phyloP scores from a whole-genome alignment of 2,113 vertebrate genomes.

The Sigmodon hispidus region DNA sequence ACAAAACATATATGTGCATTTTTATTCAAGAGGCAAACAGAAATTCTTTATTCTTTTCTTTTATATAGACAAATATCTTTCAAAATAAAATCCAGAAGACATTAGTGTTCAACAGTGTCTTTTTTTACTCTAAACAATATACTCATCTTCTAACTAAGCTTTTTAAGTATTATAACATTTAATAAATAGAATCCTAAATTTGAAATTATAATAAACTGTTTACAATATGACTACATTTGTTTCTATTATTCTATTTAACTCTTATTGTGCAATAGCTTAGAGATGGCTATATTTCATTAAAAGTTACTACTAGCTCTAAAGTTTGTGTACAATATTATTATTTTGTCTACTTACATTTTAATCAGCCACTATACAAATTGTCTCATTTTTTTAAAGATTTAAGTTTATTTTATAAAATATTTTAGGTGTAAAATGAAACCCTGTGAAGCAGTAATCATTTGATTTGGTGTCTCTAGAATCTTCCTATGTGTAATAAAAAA shows the following conservation, averaged over 20 bases:
- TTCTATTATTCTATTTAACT: neutral
- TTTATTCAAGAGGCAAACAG: neutral
- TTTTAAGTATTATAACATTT: neutral
- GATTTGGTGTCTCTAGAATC: neutral
- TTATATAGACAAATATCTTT: neutral
- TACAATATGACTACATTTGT: neutral
- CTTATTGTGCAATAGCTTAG: neutral
- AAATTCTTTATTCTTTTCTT: neutral
- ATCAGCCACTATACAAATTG: neutral
- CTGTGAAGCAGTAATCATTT: neutral
- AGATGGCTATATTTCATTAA: neutral
- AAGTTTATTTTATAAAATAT: neutral
- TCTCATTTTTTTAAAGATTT: neutral
- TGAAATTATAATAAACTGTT: neutral
- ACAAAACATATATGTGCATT: neutral
- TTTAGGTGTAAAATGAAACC: neutral
- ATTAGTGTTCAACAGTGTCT: neutral
- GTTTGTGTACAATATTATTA: neutral
- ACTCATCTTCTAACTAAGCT: neutral
- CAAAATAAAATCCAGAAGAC: neutral
- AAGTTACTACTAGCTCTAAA: neutral
- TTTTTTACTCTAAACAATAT: neutral
- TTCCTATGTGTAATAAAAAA: neutral
- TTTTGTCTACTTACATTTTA: conserved; percentile 8
- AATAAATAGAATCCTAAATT: neutral